A percentile compares a stretch with the other conserved stretches of the same genome.
Conservation (phyloP, 1,140 invertebrate species). For the Conopomorpha cramerella region DNA sequence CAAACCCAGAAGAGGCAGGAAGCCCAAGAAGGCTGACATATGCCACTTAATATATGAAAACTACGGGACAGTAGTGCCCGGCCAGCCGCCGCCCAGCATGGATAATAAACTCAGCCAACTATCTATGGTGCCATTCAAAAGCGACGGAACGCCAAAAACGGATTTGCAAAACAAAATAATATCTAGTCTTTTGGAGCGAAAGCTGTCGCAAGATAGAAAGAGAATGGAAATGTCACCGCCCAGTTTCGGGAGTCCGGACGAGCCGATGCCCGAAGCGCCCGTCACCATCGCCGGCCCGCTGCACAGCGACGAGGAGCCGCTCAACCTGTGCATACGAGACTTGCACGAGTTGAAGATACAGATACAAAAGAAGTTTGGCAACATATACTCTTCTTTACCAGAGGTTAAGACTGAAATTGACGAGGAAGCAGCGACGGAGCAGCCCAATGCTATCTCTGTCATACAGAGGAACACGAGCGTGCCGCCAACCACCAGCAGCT, state of each 20-base stretch:
- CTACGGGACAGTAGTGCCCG: constrained; percentile 82
- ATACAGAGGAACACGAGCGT: constrained; percentile 43
- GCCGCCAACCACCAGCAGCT: constrained; percentile 22
- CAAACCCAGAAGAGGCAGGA: constrained; percentile 79
- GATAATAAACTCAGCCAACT: constrained; percentile 18
- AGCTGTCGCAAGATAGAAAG: constrained; percentile 68
- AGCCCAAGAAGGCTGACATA: constrained; percentile 88
- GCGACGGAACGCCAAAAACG: constrained; percentile 33
- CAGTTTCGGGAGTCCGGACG: constrained; percentile 26
- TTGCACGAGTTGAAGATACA: constrained; percentile 68
- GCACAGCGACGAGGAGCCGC: constrained; percentile 69
- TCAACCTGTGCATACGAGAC: constrained; percentile 83
- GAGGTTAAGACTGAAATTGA: constrained; percentile 57
- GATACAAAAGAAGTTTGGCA: constrained; percentile 64
- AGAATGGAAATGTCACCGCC: constrained; percentile 31
- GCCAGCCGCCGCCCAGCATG: constrained; percentile 63
- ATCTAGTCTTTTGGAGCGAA: constrained; percentile 69
- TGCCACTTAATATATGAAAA: constrained; percentile 91
- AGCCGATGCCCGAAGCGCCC: constrained; percentile 36
- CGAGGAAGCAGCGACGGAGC: constrained; percentile 63
- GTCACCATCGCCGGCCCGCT: constrained; percentile 30
- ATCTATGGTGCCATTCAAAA: constrained; percentile 11
- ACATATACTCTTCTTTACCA: constrained; percentile 58
- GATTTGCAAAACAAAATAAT: constrained; percentile 73
- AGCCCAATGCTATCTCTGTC: constrained; percentile 54